Conservation (phyloP, 1,140 invertebrate species). For the Vanessa atalanta region DNA sequence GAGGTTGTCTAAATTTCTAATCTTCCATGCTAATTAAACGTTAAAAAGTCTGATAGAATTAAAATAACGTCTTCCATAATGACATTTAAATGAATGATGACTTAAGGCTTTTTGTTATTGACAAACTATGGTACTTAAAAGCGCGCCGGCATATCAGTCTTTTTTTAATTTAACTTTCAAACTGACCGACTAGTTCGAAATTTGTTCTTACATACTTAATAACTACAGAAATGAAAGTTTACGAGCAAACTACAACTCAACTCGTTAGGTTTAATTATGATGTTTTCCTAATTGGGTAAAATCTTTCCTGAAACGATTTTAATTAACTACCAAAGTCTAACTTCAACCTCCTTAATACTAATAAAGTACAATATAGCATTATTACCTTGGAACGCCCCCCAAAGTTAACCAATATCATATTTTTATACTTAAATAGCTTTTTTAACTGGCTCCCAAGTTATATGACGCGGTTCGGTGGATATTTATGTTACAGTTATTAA, state of each 20-base stretch:
- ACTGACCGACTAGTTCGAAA: neutral
- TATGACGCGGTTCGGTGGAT: conserved; percentile 11
- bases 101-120: too few species aligned
- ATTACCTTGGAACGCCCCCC: conserved; percentile 5
- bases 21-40: too few species aligned
- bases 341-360: conserved; percentile 8
- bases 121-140: too few species aligned
- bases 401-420: conserved; percentile 22
- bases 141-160: too few species aligned
- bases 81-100: too few species aligned
- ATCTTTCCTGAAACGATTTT: conserved; percentile 1
- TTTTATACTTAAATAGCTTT: conserved; percentile 11
- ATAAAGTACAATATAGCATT: conserved; percentile 11
- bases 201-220: neutral
- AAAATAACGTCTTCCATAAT: too few species aligned
- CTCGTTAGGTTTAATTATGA: conserved; percentile 5
- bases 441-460: conserved; percentile 19
- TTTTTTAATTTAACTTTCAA: neutral
- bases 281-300: conserved; percentile 5
- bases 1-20: too few species aligned
- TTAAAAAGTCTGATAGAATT: too few species aligned
- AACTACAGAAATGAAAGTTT: neutral
- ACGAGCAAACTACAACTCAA: neutral
- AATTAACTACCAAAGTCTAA: neutral
- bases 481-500: conserved; percentile 18